A percentile compares a stretch with the other conserved stretches of the same genome.
These are phyloP conservation scores for Eumerus sabulonum DNA, from an alignment of 2,888 invertebrate species.

Conservation along the genomic window DNA sequence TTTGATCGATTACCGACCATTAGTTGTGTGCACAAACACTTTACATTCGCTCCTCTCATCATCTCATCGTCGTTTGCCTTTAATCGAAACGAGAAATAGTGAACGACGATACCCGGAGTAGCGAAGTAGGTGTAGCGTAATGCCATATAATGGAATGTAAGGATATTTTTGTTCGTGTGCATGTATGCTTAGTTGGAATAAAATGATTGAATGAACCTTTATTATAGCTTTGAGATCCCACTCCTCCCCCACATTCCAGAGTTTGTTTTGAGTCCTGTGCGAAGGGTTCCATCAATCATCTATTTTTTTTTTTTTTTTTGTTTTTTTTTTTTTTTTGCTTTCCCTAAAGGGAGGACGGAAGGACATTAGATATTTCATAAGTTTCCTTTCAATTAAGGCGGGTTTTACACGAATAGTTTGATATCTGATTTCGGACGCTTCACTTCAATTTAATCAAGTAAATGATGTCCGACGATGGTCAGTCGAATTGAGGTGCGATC, in stretches of 20 bases:
- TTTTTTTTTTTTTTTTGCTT: conserved; percentile 3
- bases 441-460: conserved; percentile 21
- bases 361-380: conserved; percentile 38
- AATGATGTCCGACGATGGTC: conserved; percentile 2
- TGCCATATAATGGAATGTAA: not conserved
- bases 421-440: conserved; percentile 21
- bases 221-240: conserved; percentile 16
- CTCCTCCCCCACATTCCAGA: not conserved
- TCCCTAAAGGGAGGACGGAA: not conserved
- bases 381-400: conserved; percentile 50
- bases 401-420: not conserved
- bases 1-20: conserved; percentile 55
- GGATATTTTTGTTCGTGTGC: not conserved
- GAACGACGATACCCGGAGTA: no score
- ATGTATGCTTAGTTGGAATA: not conserved
- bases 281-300: conserved; percentile 51
- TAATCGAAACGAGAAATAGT: conserved; percentile 28
- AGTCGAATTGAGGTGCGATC: conserved; percentile 18
- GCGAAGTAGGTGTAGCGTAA: not conserved
- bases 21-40: conserved; percentile 26
- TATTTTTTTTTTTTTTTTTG: conserved; percentile 14
- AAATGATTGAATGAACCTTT: conserved; percentile 42
- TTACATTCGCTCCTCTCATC: not conserved
- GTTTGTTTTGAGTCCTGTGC: no score
- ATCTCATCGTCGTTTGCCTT: conserved; percentile 14